Base-by-base conservation (phyloP, 1,140 invertebrate species). In the Dendrolimus punctatus region DNA sequence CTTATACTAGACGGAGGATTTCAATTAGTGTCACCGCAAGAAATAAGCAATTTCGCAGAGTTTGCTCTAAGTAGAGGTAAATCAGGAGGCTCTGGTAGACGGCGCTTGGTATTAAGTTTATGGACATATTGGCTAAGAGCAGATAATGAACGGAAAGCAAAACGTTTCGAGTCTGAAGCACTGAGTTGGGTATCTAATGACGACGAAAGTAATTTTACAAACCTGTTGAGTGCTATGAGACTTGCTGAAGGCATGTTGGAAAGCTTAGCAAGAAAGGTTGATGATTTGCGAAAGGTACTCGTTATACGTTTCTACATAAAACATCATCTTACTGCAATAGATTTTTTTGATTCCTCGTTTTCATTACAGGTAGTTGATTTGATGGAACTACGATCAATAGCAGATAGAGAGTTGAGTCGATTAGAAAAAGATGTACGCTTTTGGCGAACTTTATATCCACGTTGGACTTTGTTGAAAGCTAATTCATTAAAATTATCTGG, bases 1-100 rank as follows among this genome's bases (percentile, higher is more conserved):
- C 57, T 88, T 59, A 80, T 87, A 53, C 59, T 88, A 37, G 84
- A 88, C 55, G 78, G 77, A 9, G 85, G 86, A 39, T 85, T 87
- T 57, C 75, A 80, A 45, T 58, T 86, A 8, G 86, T 84, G 64
- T 63, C 80, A 37, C 73, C 80, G 4, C 53, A 72, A 39, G 70
- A 73, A 53, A 85, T 87, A 41, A 79, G 62, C 52, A 62, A 62
- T 8, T 85, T 70, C 46, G 76, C 79, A 8, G 72, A 81, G 46
- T 66, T 55, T 66, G 63, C 72, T 37, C 52, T 81, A 54, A 48
- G 56, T 39, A 71, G 51, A 55, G 68, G 67, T 41, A 69, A 57
- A 52, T 48, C 57, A 8, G 64, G 51, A 2, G 71, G 76, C 4
- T 50, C 65, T 8, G 65, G 73, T 48, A 63, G 76, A 10, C 70